Base-by-base conservation (phyloP, 1,140 invertebrate species). In the Drosophila mojavensis region DNA sequence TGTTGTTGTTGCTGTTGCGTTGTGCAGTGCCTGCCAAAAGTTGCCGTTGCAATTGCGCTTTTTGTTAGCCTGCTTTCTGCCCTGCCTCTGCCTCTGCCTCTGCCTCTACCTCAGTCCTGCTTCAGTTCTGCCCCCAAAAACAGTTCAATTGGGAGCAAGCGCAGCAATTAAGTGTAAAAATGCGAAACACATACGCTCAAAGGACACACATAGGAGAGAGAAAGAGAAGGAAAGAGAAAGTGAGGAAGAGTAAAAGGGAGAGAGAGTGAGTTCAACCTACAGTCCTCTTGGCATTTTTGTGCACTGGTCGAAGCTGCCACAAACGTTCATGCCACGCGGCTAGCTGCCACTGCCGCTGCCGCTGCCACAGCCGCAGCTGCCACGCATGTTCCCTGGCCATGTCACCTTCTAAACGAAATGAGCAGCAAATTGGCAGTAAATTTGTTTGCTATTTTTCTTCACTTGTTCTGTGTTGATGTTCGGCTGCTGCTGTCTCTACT, bases 341-440 rank as follows among this genome's bases (percentile, higher is more conserved):
- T 15, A 15, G 26, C 62, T 24, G 55, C 51, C 15, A 13, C 43
- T 7, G 41, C 56, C 66, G 36, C 72, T 70, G 33, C 41, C 51
- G 53, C 71, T 43, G n/a, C 51, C 15, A 13, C 43, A 9, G 41
- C 56, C 66, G 36, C 72, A 75, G 33, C 41, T 54, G 53, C 71
- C 66, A 82, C 79, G 83, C 83, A 79, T 74, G 82, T 70, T 78
- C 62, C 79, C 73, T 79, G 83, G 82, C 66, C 84, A 51, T 86
- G 83, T 86, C 83, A 86, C 83, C 83, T 86, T 86, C 84, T 88
- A 86, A 83, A 78, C 83, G 84, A 86, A 86, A 86, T 86, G 83
- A 86, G 83, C 83, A 86, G 83, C 83, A 86, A 86, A 86, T 86
- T 89, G 83, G 83, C 83, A 86, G 83, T 86, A 86, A 89, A 86